Evolutionary conservation across 2,113 vertebrate species (phyloP).

Genomic region (Pontoporia blainvillei): DNA sequence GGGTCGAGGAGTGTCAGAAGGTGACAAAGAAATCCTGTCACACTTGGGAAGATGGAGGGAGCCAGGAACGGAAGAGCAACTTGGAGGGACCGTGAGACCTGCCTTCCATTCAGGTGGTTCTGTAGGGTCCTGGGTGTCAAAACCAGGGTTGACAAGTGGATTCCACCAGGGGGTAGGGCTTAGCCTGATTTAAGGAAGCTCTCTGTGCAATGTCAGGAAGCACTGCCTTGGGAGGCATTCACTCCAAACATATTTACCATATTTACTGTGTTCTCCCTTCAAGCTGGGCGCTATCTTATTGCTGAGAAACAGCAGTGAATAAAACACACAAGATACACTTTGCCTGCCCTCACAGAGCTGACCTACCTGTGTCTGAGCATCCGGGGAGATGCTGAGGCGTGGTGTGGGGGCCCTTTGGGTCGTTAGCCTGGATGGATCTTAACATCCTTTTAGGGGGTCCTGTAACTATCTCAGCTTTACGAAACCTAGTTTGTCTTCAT

Average conservation of each 20-base stretch:
- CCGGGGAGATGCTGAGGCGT: not conserved
- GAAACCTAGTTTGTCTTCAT: not conserved
- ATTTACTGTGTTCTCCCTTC: not conserved
- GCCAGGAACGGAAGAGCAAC: not conserved
- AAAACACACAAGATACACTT: not conserved
- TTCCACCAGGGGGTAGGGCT: not conserved
- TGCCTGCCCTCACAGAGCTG: not conserved
- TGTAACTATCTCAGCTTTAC: not conserved
- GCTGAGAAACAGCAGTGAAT: not conserved
- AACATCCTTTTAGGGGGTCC: not conserved
- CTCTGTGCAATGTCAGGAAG: not conserved
- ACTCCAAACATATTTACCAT: not conserved
- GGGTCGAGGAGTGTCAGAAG: not conserved
- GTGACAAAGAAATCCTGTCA: not conserved
- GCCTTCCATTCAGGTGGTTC: not conserved
- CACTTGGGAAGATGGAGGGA: not conserved
- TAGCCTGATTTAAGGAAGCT: not conserved
- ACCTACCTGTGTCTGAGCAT: not conserved
- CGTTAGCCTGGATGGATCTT: not conserved
- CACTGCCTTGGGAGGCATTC: not conserved
- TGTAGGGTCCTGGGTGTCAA: not conserved
- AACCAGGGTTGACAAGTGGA: not conserved
- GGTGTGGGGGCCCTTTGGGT: not conserved
- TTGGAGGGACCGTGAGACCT: not conserved
- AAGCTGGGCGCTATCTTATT: not conserved